Conservation (phyloP, 1,140 invertebrate genomes). For the Bombus terrestris region DNA sequence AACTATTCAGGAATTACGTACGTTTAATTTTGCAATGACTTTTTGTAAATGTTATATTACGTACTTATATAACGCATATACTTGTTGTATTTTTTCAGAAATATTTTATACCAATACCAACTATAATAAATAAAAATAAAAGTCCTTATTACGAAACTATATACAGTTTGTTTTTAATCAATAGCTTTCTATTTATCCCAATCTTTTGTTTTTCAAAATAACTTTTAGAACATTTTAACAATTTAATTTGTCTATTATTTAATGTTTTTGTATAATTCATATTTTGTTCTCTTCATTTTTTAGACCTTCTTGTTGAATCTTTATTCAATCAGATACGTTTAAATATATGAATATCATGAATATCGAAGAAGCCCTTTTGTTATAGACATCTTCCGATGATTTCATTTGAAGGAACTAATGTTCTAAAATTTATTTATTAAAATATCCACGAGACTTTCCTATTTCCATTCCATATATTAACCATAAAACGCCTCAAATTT, state of each 20-base stretch:
- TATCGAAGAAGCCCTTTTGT: neutral
- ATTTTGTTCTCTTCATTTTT: neutral
- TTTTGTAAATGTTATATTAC: constrained; percentile 1
- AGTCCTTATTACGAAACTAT: neutral
- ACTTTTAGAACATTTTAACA: neutral
- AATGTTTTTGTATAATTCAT: neutral
- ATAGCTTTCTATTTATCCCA: neutral
- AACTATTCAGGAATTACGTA: neutral
- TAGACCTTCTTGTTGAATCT: too few relatives aligned
- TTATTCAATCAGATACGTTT: too few relatives aligned
- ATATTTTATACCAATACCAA: constrained; percentile 30
- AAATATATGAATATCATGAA: neutral
- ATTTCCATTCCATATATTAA: neutral
- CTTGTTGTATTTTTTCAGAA: constrained; percentile 13
- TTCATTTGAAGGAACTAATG: neutral
- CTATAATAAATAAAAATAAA: constrained; percentile 29
- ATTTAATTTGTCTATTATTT: neutral
- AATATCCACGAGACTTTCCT: neutral
- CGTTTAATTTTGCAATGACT: neutral
- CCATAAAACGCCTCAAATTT: neutral
- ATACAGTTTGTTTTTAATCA: neutral
- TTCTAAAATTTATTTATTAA: neutral
- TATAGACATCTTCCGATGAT: neutral
- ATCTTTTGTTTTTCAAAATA: neutral
- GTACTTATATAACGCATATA: neutral